Conservation (phyloP, 2,113 vertebrate genomes). For the Orientallactaga bullata region DNA sequence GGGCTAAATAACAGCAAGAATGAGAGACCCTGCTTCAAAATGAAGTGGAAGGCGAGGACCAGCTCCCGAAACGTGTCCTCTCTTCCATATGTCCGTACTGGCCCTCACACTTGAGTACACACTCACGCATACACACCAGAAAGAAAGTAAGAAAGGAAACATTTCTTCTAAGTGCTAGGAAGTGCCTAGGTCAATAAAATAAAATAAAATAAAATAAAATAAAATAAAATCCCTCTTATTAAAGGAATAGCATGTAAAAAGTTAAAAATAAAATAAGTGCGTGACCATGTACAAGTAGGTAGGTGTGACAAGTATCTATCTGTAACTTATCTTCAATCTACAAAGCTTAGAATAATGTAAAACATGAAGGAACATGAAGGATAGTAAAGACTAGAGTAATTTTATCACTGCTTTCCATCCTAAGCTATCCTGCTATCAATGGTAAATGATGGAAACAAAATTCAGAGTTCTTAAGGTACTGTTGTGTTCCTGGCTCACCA, state of each 20-base stretch:
- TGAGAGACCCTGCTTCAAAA: too few species aligned
- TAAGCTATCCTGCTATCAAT: background rate
- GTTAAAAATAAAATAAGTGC: too few species aligned
- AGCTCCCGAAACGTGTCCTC: too few species aligned
- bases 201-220: background rate
- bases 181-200: background rate
- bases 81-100: too few species aligned
- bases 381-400: background rate
- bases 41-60: too few species aligned
- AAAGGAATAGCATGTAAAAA: background rate
- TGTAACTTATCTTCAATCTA: background rate
- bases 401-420: background rate
- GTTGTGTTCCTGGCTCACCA: background rate
- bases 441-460: constrained; percentile 2
- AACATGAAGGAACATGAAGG: background rate
- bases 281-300: background rate
- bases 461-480: background rate
- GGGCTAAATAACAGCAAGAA: too few species aligned
- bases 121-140: too few species aligned
- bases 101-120: too few species aligned
- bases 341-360: background rate
- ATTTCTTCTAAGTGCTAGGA: background rate
- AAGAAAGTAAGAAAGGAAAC: too few species aligned
- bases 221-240: background rate
- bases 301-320: background rate